Base-by-base conservation (phyloP, 2,888 invertebrate genomes). In the Pyrrhosoma nymphula region DNA sequence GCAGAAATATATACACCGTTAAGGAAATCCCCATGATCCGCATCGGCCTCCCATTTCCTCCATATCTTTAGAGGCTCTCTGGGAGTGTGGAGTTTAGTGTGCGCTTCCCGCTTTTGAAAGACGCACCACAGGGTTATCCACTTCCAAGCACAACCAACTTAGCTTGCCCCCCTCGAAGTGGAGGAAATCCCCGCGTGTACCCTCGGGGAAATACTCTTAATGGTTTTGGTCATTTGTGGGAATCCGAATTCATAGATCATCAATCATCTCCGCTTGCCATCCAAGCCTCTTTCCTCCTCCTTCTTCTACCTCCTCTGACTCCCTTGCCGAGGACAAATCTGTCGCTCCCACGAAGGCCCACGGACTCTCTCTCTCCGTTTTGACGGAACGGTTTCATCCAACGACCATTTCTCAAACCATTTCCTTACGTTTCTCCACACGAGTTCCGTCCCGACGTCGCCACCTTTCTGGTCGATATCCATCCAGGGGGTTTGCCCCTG, bases 151-250 rank as follows among this genome's bases (percentile, higher is more conserved):
- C n/a, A n/a, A 69, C 69, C 69, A 60, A 60, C 60, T 60, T n/a
- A 69, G n/a, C n/a, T 6, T 82, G 23, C 69, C n/a, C 1, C 16
- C n/a, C 26, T n/a, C 35, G 82, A 6, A 82, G 35, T 35, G 16
- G 82, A 39, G 93, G 47, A 93, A 69, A 69, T 69, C 93, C 69
- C 47, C 69, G 69, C 90, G 82, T 35, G 82, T 82, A 69, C 93
- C 69, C 69, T 35, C 82, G 82, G 82, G 69, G 69, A 93, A n/a
- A 69, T 69, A 69, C 93, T 69, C 93, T 93, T 82, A 93, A 93
- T 93, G 93, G 69, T 93, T 93, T 93, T 93, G 75, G 93, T 93
- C 93, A 93, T 93, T 93, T 93, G 93, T 93, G 93, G 26, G 55
- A 30, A 82, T 69, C 47, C 93, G 55, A 93, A 93, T 93, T 93